Base-by-base conservation (phyloP, 1,140 invertebrate genomes). In the Chymomyza costata region DNA sequence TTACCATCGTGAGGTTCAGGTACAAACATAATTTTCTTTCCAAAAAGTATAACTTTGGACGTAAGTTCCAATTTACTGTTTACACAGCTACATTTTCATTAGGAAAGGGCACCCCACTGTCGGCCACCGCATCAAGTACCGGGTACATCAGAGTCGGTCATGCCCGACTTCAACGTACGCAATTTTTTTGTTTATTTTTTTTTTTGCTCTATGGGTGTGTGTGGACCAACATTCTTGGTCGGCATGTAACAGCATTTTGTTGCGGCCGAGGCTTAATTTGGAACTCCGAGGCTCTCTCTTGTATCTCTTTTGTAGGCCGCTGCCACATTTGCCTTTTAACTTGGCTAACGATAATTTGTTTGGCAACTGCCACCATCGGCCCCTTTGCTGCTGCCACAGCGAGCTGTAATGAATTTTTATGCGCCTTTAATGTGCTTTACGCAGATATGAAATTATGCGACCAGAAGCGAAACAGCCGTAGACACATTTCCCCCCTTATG, bases 331-430 rank as follows among this genome's bases (percentile, higher is more conserved):
- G 71, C 73, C 73, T 68, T 80, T 80, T 68, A 68, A 68, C 67
- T 80, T 73, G 67, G 67, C 73, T 80, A 80, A 80, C 73, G 73
- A 80, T 80, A 80, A 80, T 80, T 80, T 80, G 73, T 80, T 80
- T 68, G 59, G 60, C 73, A 78, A 71, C 73, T 57, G 73, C 58
- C 50, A 21, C 30, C 52, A 30, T 39, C 8, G 57, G 7, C 13
- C 7, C 57, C 44, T 17, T 51, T 50, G 53, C 35, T 53, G 68
- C 46, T 40, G 53, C 59, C n/a, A n/a, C n/a, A n/a, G n/a, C n/a
- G n/a, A n/a, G n/a, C n/a, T n/a, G 56, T 80, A 80, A 80, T 80
- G 73, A 80, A 80, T 80, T 80, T 80, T 80, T 80, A 80, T 80
- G 73, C 60, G 50, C 60, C 73, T 80, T 76, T 76, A 66, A 69